A percentile compares a stretch with the other conserved stretches of the same genome.
Evolutionary conservation across 2,113 vertebrate genomes (phyloP).

Genomic region (Ascaphus truei): DNA sequence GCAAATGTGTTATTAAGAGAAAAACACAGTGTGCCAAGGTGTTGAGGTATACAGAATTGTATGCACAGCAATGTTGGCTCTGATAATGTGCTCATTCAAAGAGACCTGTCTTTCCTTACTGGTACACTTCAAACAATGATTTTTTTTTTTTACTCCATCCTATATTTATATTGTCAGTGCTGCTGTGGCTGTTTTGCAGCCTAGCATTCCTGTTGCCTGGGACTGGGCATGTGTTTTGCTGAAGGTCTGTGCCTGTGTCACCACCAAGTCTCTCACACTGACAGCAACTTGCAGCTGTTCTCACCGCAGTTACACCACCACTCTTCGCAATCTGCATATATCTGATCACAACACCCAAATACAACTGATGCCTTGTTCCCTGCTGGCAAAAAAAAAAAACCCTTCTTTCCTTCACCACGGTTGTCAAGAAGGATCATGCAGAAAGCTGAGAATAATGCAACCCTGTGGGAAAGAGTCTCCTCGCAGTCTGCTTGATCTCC

Average conservation of each 20-base stretch:
- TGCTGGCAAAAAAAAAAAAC: constrained; percentile 5
- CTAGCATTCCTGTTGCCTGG: not conserved
- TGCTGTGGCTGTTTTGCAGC: not conserved
- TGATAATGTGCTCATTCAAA: not conserved
- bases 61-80: not conserved
- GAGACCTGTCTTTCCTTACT: not conserved
- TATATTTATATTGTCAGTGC: not conserved
- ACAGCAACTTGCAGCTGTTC: not conserved
- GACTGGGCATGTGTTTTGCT: not conserved
- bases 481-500: not conserved
- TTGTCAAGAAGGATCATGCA: constrained; percentile 10
- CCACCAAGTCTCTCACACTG: not conserved
- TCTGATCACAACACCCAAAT: not conserved
- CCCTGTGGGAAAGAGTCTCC: constrained; percentile 5
- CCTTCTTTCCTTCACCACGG: constrained; percentile 16
- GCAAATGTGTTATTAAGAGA: too few species aligned
- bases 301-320: not conserved
- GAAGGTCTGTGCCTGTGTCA: not conserved
- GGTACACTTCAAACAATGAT: not conserved
- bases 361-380: not conserved
- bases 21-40: too few species aligned
- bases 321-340: not conserved
- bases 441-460: constrained; percentile 2
- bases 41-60: too few species aligned
- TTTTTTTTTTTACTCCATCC: not conserved